These are phyloP conservation scores for Phyto melanocephala DNA, from an alignment of 2,888 invertebrate species.

Conservation along the genomic window DNA sequence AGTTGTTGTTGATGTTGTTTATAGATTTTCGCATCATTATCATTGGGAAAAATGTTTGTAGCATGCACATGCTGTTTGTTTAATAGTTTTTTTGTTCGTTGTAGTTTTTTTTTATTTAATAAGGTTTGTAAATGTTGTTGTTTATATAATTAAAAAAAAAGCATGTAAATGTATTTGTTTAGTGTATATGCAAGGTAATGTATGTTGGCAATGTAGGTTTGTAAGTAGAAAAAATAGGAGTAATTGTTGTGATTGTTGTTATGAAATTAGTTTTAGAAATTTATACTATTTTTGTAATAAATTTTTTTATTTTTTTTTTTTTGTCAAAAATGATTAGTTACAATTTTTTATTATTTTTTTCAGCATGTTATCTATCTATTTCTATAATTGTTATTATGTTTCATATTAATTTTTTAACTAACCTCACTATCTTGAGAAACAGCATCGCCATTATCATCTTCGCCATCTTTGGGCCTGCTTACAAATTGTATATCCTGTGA, in stretches of 20 bases:
- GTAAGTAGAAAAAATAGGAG: not conserved
- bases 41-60: conserved; percentile 53
- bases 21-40: conserved; percentile 51
- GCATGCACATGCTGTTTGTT: conserved; percentile 57
- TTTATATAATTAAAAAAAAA: conserved; percentile 26
- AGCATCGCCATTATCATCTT: conserved; percentile 69
- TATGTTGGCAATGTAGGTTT: conserved; percentile 15
- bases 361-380: not conserved
- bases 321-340: conserved; percentile 69
- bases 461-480: conserved; percentile 71
- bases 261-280: conserved; percentile 43
- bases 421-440: conserved; percentile 78
- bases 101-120: conserved; percentile 22
- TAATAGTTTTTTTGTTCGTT: not conserved
- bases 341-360: conserved; percentile 60
- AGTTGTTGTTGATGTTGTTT: conserved; percentile 40
- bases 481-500: conserved; percentile 80
- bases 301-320: conserved; percentile 1
- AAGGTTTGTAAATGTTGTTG: conserved; percentile 25
- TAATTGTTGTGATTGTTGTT: conserved; percentile 20
- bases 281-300: conserved; percentile 12
- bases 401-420: conserved; percentile 56
- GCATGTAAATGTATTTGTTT: conserved; percentile 44
- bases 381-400: conserved; percentile 11
- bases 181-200: conserved; percentile 32